These are phyloP conservation scores for Brachyopa scutellaris DNA, from an alignment of 2,888 invertebrate genomes.

Conservation along the genomic window DNA sequence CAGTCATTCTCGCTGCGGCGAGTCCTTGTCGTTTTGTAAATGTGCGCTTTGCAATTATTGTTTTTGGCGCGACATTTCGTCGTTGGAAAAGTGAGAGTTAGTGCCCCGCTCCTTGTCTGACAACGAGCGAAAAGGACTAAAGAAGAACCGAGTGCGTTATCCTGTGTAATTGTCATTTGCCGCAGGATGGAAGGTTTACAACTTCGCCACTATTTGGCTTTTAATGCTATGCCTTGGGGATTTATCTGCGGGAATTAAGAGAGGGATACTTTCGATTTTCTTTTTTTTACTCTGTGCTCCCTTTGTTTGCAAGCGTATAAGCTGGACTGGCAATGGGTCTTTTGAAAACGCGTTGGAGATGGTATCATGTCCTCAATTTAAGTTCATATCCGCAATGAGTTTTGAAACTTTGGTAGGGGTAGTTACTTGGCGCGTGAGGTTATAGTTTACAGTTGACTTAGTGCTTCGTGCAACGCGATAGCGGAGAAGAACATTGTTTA, in stretches of 20 bases:
- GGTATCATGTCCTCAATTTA: constrained; percentile 30
- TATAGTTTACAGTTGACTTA: no score
- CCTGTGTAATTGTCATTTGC: constrained; percentile 30
- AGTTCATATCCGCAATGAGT: constrained; percentile 36
- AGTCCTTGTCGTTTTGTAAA: constrained; percentile 20
- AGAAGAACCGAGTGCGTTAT: constrained; percentile 26
- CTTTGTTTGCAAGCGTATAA: constrained; percentile 17
- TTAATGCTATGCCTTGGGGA: constrained; percentile 27
- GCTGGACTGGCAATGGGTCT: constrained; percentile 4
- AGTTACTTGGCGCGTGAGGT: constrained; percentile 7
- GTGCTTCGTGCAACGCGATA: no score
- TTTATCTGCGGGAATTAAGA: constrained; percentile 13
- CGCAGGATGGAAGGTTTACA: constrained; percentile 24
- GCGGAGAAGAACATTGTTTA: no score
- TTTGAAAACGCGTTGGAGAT: constrained; percentile 12
- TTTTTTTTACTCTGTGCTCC: neutral
- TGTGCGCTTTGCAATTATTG: constrained; percentile 12
- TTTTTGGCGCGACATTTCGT: constrained; percentile 14
- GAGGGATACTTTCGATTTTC: constrained; percentile 1
- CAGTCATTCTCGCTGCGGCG: constrained; percentile 1
- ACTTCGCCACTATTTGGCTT: constrained; percentile 33
- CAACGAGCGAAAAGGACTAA: neutral
- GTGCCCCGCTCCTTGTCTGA: neutral
- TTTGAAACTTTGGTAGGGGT: constrained; percentile 12
- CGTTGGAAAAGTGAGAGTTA: neutral